These are phyloP conservation scores for Strigops habroptila DNA, from an alignment of 2,113 vertebrate species.

Conservation along the genomic window DNA sequence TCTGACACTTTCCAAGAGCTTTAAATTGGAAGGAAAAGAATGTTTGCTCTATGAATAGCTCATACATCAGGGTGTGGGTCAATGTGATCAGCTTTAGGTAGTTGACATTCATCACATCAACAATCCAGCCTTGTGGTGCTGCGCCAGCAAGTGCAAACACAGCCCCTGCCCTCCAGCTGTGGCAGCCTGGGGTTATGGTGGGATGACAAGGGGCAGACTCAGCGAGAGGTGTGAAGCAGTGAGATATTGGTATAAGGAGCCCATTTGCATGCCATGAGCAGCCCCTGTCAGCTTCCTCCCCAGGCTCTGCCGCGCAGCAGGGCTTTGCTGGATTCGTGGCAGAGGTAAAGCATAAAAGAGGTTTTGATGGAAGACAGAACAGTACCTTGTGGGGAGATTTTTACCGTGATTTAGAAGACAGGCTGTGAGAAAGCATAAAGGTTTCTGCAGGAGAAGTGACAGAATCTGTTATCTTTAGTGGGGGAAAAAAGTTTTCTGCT, in stretches of 20 bases:
- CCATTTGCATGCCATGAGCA: not conserved
- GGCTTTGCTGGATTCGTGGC: not conserved
- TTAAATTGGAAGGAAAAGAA: not conserved
- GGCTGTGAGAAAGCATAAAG: slow-evolving; percentile 1
- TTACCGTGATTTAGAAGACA: slow-evolving; percentile 13
- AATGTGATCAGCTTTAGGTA: not conserved
- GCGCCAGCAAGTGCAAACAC: not conserved
- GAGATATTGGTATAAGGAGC: not conserved
- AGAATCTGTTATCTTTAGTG: slow-evolving; percentile 11
- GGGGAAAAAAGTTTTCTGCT: slow-evolving; percentile 14
- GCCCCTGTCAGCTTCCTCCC: not conserved
- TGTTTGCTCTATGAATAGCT: not conserved
- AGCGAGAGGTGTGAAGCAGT: not conserved
- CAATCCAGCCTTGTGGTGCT: not conserved
- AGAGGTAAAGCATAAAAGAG: not conserved
- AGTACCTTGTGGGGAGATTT: slow-evolving; percentile 2
- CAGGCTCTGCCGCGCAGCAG: not conserved
- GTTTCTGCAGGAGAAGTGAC: slow-evolving; percentile 9
- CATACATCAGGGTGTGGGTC: not conserved
- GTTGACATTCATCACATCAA: not conserved
- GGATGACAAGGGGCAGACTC: not conserved
- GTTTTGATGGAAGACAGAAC: not conserved
- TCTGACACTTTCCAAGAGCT: not conserved
- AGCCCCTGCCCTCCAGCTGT: not conserved
- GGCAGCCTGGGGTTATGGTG: fast-evolving